phyloP scores from a whole-genome alignment of 2,797 vertebrate genomes.

The Sebastes jordani region DNA sequence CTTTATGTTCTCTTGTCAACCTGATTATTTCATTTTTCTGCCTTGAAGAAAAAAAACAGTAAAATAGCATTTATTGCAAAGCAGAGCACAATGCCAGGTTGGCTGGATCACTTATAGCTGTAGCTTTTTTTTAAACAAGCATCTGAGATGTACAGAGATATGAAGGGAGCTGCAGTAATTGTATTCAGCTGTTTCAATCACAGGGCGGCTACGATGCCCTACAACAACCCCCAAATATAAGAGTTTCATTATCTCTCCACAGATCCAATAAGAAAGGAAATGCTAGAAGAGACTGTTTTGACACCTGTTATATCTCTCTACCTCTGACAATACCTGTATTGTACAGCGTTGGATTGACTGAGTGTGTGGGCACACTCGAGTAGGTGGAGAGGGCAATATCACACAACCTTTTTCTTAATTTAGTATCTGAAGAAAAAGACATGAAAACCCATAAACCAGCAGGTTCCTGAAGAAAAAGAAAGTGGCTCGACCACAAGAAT shows the following conservation, averaged over 20 bases:
- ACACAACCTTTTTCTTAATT: constrained; percentile 43
- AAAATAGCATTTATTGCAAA: constrained; percentile 15
- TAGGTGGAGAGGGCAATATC: constrained; percentile 33
- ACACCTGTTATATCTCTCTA: constrained; percentile 15
- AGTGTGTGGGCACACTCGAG: constrained; percentile 26
- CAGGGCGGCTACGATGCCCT: not conserved
- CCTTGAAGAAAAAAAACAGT: not conserved
- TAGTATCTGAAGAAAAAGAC: constrained; percentile 29
- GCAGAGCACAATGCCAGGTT: not conserved
- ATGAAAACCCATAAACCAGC: not conserved
- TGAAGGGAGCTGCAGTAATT: not conserved
- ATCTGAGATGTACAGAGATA: not conserved
- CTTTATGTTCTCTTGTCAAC: constrained; percentile 28
- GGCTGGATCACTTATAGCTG: not conserved
- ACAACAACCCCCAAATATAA: not conserved
- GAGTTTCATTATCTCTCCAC: not conserved
- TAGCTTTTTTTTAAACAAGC: constrained; percentile 1
- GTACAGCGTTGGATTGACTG: constrained; percentile 7
- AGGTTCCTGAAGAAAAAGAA: not conserved
- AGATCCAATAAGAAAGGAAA: constrained; percentile 15
- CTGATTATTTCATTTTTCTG: constrained; percentile 29
- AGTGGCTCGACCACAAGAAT: not conserved
- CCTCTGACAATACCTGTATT: constrained; percentile 17
- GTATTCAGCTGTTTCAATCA: not conserved
- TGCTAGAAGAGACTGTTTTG: constrained; percentile 7